A percentile compares a stretch with the other conserved stretches of the same genome.
phyloP scores from a whole-genome alignment of 2,113 vertebrate species.

The Turnix velox region DNA sequence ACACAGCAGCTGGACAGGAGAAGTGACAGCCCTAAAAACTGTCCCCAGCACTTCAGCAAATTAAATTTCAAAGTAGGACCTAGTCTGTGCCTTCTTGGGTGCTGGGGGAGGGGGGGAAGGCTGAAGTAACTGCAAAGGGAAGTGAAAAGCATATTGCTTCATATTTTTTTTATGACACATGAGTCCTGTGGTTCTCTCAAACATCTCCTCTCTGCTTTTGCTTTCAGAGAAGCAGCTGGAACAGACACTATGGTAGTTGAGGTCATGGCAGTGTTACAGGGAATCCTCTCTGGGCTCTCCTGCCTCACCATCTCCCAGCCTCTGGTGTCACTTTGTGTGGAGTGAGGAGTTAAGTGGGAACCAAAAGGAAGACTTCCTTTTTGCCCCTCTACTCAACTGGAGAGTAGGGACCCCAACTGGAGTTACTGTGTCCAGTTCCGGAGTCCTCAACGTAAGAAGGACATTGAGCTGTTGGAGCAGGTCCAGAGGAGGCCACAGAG shows the following conservation, averaged over 20 bases:
- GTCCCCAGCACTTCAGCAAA: not conserved
- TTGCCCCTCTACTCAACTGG: too few species aligned
- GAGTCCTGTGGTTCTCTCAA: not conserved
- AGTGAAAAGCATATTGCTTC: not conserved
- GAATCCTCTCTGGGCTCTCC: not conserved
- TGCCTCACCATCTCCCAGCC: fast-evolving
- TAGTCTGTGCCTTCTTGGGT: too few species aligned
- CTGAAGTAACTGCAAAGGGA: not conserved
- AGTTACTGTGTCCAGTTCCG: too few species aligned
- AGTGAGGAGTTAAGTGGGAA: fast-evolving
- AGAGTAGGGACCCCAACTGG: too few species aligned
- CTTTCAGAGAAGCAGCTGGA: not conserved
- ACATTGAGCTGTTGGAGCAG: too few species aligned
- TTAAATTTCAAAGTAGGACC: not conserved
- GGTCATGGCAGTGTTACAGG: not conserved
- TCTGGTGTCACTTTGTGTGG: fast-evolving
- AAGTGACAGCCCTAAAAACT: fast-evolving
- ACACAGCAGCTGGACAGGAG: not conserved
- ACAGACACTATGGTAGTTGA: not conserved
- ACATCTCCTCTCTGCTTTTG: fast-evolving
- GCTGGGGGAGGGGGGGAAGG: not conserved
- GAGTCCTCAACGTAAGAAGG: too few species aligned
- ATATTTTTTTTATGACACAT: not conserved
- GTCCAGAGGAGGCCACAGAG: too few species aligned
- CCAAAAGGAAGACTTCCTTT: too few species aligned